A percentile compares a stretch with the other conserved stretches of the same genome.
Evolutionary conservation across 2,113 vertebrate genomes (phyloP).

Genomic region (Stictonetta naevosa): DNA sequence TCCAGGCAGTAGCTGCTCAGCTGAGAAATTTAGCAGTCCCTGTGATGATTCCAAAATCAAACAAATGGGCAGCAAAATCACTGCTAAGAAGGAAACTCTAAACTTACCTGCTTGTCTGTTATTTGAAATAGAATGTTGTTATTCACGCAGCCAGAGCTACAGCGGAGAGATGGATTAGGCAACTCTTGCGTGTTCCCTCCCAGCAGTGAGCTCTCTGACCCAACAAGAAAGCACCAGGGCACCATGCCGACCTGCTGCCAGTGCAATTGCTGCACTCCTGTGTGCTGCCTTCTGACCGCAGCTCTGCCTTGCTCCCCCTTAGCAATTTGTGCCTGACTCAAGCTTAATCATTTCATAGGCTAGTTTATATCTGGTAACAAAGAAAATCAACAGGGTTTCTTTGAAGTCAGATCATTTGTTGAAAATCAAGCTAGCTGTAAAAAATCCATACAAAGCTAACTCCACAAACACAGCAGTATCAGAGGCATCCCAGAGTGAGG

Average conservation of each 20-base stretch:
- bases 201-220: neutral
- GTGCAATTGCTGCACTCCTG: rapidly evolving
- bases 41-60: neutral
- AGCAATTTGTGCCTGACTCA: neutral
- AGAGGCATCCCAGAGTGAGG: neutral
- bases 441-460: neutral
- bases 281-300: neutral
- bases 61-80: neutral
- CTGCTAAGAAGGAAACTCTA: neutral
- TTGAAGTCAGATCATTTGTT: neutral
- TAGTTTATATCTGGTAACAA: neutral
- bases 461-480: neutral
- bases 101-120: neutral
- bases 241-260: rapidly evolving
- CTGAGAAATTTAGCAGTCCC: neutral
- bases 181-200: neutral
- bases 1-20: neutral
- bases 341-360: neutral
- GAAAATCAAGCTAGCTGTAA: neutral
- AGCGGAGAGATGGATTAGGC: neutral
- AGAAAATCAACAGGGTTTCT: neutral
- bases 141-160: neutral
- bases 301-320: neutral
- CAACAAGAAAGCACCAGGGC: neutral
- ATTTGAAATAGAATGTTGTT: neutral